Evolutionary conservation across 2,113 vertebrate species (phyloP), one percentile per base, ranked within the genome.

Genomic region (Channa argus): DNA sequence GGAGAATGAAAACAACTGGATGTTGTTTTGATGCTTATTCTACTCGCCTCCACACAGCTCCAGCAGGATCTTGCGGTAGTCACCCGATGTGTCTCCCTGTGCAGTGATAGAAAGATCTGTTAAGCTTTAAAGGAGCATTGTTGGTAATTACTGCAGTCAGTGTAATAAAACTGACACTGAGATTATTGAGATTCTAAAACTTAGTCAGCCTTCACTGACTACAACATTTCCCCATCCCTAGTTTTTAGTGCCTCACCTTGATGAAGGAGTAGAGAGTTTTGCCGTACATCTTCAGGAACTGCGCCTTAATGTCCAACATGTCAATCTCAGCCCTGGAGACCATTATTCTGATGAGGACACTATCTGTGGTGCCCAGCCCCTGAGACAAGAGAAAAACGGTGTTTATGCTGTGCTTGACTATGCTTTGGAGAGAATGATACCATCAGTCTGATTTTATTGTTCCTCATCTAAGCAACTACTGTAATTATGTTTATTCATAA

Each of bases 201-300:
- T 24, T 24, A 24, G 24, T 24, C 34, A 65, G n/a, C 8, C 60
- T 77, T 53, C 61, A 46, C 63, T 45, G 74, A 68, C 4, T 8
- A 0, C 13, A 45, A 52, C 9, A 2, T 11, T 45, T 14, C 53
- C 45, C 13, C 4, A 4, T 5, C 34, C 13, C 47, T 4, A 0
- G 14, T 41, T 37, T 74, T 61, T 1, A 2, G 14, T 0, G 45
- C 2, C 92, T 91, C 53, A 99, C 98, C 96, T 99, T 97, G 56
- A 99, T 99, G 92, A 99, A 99, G 69, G 98, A 99, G 90, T 96
- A 53, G 1, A 99, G 95, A 0, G 96, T 96, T 85, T 99, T 98
- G 34, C 96, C 95, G 0, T 99, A 99, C 85, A 93, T 91, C 86
- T 94, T 94, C 84, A 94, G 94, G 90, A 99, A 99, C 77, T 96